These are phyloP conservation scores for Zeuzera pyrina DNA, from an alignment of 2,888 invertebrate genomes.

Conservation along the genomic window DNA sequence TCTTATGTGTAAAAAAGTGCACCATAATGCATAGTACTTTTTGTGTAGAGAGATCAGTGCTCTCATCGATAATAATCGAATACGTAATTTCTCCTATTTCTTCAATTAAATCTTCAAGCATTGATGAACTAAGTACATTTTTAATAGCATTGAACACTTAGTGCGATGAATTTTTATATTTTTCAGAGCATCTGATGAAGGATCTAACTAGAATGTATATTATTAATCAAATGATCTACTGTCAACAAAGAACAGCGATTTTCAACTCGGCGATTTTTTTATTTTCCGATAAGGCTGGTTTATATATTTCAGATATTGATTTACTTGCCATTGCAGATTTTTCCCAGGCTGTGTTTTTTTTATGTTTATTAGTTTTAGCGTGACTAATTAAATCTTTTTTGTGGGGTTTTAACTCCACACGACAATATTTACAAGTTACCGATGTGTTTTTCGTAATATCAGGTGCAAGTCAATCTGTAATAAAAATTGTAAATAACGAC, in stretches of 20 bases:
- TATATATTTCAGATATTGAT: slow-evolving; percentile 6
- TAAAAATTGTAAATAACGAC: too few species aligned
- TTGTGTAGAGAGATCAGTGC: slow-evolving; percentile 18
- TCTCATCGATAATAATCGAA: slow-evolving; percentile 26
- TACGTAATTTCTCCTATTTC: slow-evolving; percentile 23
- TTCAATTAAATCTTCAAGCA: slow-evolving; percentile 22
- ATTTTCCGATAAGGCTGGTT: too few species aligned
- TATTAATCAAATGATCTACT: too few species aligned
- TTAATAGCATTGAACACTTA: slow-evolving; percentile 26
- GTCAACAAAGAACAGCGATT: too few species aligned
- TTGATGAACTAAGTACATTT: slow-evolving; percentile 24
- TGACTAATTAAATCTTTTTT: slow-evolving; percentile 22
- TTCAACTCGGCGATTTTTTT: too few species aligned
- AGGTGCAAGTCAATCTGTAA: too few species aligned
- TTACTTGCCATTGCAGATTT: slow-evolving; percentile 12
- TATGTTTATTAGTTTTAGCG: slow-evolving; percentile 21
- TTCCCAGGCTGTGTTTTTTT: slow-evolving; percentile 8
- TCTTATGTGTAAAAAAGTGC: slow-evolving; percentile 12
- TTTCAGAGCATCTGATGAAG: too few species aligned
- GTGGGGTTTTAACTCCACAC: slow-evolving; percentile 17
- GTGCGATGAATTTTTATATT: slow-evolving; percentile 17
- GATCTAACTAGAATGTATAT: too few species aligned
- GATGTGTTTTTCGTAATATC: too few species aligned
- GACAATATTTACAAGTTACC: slow-evolving; percentile 18
- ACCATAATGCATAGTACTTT: slow-evolving; percentile 16